Evolutionary conservation across 2,797 vertebrate species (phyloP), one percentile per base, ranked within the genome.

Genomic region (Pagetopsis macropterus): DNA sequence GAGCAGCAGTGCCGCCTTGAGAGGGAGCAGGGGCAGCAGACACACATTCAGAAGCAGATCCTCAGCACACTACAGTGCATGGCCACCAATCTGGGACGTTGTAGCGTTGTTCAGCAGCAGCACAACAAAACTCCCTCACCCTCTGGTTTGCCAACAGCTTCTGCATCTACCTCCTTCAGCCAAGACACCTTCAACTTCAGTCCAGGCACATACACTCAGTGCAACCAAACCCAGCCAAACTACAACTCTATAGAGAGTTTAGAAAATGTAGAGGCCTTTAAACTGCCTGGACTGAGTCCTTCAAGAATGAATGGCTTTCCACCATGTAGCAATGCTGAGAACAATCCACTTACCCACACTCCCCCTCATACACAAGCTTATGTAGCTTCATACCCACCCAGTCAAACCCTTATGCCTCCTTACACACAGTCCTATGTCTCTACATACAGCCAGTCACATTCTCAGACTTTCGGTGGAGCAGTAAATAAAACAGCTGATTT

Each of bases 41-140:
- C 96, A 1, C 91, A 91, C 48, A 90, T 96, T 76, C 96, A 96
- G 88, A 96, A 93, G 73, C 95, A 97, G 89, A 94, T 97, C 79
- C 92, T 97, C 63, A 84, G 89, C 87, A 94, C 92, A 0, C 91
- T 97, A 21, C 96, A 96, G 90, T 93, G 87, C 72, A 83, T 96
- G 2, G 77, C 92, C 56, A 87, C 93, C 74, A 94, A 93, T 0
- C 8, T 92, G 1, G 91, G 89, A 75, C 83, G 79, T 0, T 89
- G 91, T 78, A 83, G 66, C 68, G 65, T 57, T 19, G 76, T 68
- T 44, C 89, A 89, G 3, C 88, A 81, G 27, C 84, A 84, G 66
- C 86, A 85, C 37, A 82, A 78, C 85, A 86, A 90, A 88, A 61
- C 90, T 0, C 55, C 91, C 0, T 86, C 91, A 10, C 76, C 88